phyloP scores from a whole-genome alignment of 2,113 vertebrate genomes.

The Triplophysa dalaica region DNA sequence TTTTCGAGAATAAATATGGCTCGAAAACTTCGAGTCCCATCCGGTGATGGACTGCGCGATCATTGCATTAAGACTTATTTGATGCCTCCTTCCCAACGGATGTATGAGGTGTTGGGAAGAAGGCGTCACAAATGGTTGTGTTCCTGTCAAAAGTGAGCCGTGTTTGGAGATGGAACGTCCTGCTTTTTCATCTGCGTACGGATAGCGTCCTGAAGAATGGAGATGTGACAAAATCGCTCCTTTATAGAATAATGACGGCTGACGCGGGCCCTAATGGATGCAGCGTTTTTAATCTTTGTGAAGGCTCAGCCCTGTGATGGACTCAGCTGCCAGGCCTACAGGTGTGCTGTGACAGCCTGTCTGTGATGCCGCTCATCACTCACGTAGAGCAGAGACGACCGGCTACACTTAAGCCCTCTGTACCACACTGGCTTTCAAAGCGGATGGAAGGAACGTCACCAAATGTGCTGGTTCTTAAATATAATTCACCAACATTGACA shows the following conservation, averaged over 20 bases:
- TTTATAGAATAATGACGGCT: slow-evolving; percentile 78
- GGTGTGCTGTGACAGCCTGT: slow-evolving; percentile 63
- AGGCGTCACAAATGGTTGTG: slow-evolving; percentile 72
- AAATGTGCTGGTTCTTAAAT: neutral
- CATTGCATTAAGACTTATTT: slow-evolving; percentile 66
- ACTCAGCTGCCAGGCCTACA: slow-evolving; percentile 64
- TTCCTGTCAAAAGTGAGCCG: slow-evolving; percentile 73
- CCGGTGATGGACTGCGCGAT: slow-evolving; percentile 72
- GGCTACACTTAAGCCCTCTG: slow-evolving; percentile 23
- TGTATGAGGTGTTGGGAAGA: slow-evolving; percentile 59
- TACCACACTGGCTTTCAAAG: neutral
- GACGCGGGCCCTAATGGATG: slow-evolving; percentile 71
- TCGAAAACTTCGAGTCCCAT: slow-evolving; percentile 58
- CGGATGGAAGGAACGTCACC: neutral
- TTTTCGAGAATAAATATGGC: slow-evolving; percentile 50
- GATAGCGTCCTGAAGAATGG: slow-evolving; percentile 73
- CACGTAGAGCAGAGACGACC: slow-evolving; percentile 30
- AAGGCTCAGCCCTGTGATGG: slow-evolving; percentile 48
- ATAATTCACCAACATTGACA: neutral
- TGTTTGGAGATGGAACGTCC: slow-evolving; percentile 73
- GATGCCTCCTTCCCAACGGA: slow-evolving; percentile 67
- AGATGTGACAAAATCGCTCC: slow-evolving; percentile 77
- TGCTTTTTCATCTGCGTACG: slow-evolving; percentile 72
- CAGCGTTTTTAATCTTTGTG: slow-evolving; percentile 66
- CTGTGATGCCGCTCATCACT: slow-evolving; percentile 52